These are phyloP conservation scores for Drosophila rubida DNA, from an alignment of 2,888 invertebrate species.

Conservation along the genomic window DNA sequence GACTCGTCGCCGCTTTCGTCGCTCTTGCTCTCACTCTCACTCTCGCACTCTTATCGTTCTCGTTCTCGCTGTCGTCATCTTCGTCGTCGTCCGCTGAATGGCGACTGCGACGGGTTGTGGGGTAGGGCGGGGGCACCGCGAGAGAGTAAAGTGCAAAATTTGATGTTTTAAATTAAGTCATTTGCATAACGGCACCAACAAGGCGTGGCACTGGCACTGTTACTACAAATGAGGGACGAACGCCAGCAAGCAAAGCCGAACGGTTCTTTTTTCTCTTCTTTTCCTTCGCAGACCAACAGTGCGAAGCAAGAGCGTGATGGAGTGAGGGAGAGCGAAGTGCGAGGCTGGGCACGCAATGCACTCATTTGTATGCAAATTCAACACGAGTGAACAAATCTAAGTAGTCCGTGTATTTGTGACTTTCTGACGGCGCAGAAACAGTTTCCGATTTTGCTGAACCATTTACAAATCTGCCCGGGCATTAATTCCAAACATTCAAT, in stretches of 20 bases:
- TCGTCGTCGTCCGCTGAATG: constrained; percentile 11
- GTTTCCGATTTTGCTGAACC: neutral
- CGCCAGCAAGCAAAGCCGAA: constrained; percentile 4
- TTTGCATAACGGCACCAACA: constrained; percentile 61
- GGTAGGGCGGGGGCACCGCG: constrained; percentile 6
- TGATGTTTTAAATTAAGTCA: constrained; percentile 77
- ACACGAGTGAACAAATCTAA: constrained; percentile 54
- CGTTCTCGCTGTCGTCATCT: constrained; percentile 9
- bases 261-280: constrained; percentile 1
- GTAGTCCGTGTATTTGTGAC: constrained; percentile 29
- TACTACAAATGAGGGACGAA: constrained; percentile 43
- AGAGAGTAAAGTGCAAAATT: constrained; percentile 63
- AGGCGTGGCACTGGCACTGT: constrained; percentile 18
- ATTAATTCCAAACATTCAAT: neutral
- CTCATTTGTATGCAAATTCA: constrained; percentile 63
- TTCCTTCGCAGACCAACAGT: neutral
- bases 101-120: too few species aligned
- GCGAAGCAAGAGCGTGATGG: too few species aligned
- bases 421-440: neutral
- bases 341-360: constrained; percentile 41
- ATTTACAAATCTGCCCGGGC: neutral
- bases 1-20: constrained; percentile 27
- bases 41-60: too few species aligned
- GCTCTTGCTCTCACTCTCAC: too few species aligned
- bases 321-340: too few species aligned